These are phyloP conservation scores for Xenopus laevis DNA, from an alignment of 2,113 vertebrate species.

Conservation along the genomic window DNA sequence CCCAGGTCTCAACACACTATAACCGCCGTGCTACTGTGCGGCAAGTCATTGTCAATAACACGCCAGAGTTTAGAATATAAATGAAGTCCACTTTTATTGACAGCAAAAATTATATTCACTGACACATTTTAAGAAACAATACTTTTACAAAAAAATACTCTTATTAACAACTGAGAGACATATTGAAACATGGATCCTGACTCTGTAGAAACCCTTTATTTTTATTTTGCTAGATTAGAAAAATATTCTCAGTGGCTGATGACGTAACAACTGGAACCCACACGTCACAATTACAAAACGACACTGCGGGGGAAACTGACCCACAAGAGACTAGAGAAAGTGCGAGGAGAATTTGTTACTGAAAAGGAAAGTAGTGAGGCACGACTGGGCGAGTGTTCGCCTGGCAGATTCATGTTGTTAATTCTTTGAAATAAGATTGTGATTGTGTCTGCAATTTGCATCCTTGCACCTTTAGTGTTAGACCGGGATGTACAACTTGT, in stretches of 20 bases:
- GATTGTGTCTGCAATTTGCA: constrained; percentile 5
- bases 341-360: not conserved
- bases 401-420: not conserved
- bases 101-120: constrained; percentile 41
- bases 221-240: constrained; percentile 33
- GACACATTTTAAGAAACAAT: constrained; percentile 41
- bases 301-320: constrained; percentile 24
- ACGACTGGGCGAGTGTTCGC: not conserved
- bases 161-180: constrained; percentile 38
- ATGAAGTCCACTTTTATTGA: constrained; percentile 33
- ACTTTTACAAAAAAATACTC: constrained; percentile 45
- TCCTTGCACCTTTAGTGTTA: not conserved
- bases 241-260: constrained; percentile 37
- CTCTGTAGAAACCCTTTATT: constrained; percentile 32
- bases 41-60: too few species aligned
- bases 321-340: constrained; percentile 25
- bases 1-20: too few species aligned
- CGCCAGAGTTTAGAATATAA: too few species aligned
- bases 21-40: too few species aligned
- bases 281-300: constrained; percentile 41
- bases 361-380: constrained; percentile 31
- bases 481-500: too few species aligned
- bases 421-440: not conserved
- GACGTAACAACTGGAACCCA: constrained; percentile 9
- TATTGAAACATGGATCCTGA: constrained; percentile 26